A percentile compares a stretch with the other conserved stretches of the same genome.
These are phyloP conservation scores for Cacatua alba DNA, from an alignment of 2,113 vertebrate genomes.

Conservation along the genomic window DNA sequence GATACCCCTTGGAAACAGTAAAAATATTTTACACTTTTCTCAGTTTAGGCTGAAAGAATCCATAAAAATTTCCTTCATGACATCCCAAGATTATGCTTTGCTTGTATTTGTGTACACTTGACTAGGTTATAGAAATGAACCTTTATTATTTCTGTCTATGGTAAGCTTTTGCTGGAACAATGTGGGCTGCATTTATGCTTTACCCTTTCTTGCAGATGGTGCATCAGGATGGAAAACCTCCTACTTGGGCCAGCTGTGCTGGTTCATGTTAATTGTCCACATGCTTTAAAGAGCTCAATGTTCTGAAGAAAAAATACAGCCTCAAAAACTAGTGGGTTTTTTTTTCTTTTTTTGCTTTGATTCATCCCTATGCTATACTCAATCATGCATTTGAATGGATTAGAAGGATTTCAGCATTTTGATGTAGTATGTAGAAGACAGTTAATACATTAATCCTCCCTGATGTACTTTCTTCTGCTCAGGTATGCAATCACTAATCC, in stretches of 20 bases:
- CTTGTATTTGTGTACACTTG: slow-evolving; percentile 81
- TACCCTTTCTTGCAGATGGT: slow-evolving; percentile 4
- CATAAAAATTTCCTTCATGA: slow-evolving; percentile 75
- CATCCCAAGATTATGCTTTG: slow-evolving; percentile 72
- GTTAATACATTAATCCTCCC: background rate
- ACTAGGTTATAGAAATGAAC: slow-evolving; percentile 80
- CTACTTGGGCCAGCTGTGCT: background rate
- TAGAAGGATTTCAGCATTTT: slow-evolving; percentile 1
- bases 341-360: background rate
- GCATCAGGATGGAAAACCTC: background rate
- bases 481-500: background rate
- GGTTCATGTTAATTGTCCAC: background rate
- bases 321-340: background rate
- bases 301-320: background rate
- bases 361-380: background rate
- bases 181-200: background rate
- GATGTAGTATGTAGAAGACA: background rate
- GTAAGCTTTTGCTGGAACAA: slow-evolving; percentile 60
- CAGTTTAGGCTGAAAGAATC: slow-evolving; percentile 80
- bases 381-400: background rate
- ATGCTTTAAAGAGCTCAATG: background rate
- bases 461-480: background rate
- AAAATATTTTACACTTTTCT: slow-evolving; percentile 77
- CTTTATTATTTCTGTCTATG: slow-evolving; percentile 78
- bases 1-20: slow-evolving; percentile 71